Evolutionary conservation across 2,113 vertebrate species (phyloP).

Genomic region (Larimichthys crocea): DNA sequence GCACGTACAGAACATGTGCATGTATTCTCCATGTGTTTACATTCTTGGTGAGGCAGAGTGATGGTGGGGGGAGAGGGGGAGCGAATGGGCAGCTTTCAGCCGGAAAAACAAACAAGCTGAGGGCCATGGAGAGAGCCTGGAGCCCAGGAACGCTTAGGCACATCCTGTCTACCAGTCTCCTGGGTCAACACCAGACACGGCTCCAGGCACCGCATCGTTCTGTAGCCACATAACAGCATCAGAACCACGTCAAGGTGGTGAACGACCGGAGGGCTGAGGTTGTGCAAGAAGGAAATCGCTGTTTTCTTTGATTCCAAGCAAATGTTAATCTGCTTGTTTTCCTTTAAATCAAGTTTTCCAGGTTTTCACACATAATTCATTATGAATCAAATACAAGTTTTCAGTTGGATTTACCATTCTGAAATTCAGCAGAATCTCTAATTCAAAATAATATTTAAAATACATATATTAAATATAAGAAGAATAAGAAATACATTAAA

Average conservation of each 20-base stretch:
- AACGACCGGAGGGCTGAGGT: background rate
- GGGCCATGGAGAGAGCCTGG: constrained; percentile 12
- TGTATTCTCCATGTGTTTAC: constrained; percentile 68
- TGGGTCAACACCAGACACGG: constrained; percentile 70
- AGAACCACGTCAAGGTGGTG: constrained; percentile 4
- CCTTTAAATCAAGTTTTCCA: background rate
- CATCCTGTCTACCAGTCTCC: constrained; percentile 68
- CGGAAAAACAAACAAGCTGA: constrained; percentile 81
- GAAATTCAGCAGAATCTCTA: too few species aligned
- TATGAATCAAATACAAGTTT: background rate
- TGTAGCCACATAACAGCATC: constrained; percentile 56
- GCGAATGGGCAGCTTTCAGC: constrained; percentile 46
- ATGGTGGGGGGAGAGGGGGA: constrained; percentile 8
- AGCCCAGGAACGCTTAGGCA: constrained; percentile 56
- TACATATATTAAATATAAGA: too few species aligned
- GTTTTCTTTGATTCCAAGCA: constrained; percentile 23
- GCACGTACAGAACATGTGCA: constrained; percentile 15
- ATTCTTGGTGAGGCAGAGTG: constrained; percentile 68
- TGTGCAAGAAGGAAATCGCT: background rate
- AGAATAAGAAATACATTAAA: too few species aligned
- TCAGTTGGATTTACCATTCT: too few species aligned
- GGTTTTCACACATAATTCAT: background rate
- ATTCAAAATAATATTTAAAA: too few species aligned
- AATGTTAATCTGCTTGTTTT: background rate
- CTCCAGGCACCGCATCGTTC: constrained; percentile 54